A percentile compares a stretch with the other conserved stretches of the same genome.
Conservation (phyloP, 2,888 invertebrate genomes). For the Phortica magna region DNA sequence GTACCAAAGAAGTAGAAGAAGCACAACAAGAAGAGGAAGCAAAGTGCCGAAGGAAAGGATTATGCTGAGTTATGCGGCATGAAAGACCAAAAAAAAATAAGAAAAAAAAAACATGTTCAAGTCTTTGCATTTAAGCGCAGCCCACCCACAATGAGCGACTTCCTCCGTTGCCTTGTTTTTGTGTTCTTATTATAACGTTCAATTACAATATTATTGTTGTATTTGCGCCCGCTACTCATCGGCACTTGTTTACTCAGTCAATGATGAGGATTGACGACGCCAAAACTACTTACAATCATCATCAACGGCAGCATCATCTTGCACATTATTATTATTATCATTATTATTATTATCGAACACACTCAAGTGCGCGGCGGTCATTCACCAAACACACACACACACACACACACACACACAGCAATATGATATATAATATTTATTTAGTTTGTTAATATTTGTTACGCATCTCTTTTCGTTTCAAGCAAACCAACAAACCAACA, state of each 20-base stretch:
- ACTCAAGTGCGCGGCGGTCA: conserved; percentile 7
- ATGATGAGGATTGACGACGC: conserved; percentile 12
- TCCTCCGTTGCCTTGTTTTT: background rate
- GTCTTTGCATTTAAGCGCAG: conserved; percentile 38
- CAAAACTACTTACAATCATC: conserved; percentile 11
- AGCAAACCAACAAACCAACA: conserved; percentile 19
- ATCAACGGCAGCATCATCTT: conserved; percentile 8
- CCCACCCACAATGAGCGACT: conserved; percentile 62
- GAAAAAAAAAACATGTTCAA: background rate
- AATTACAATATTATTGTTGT: background rate
- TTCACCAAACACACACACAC: conserved; percentile 28
- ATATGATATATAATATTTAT: conserved; percentile 56
- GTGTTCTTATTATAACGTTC: background rate
- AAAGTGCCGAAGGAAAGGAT: background rate
- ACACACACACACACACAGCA: background rate
- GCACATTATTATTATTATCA: conserved; percentile 38
- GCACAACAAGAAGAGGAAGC: background rate
- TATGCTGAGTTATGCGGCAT: background rate
- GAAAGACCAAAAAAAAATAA: background rate
- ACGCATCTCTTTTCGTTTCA: conserved; percentile 57
- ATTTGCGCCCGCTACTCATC: background rate
- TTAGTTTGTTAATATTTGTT: conserved; percentile 73
- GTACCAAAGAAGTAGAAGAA: background rate
- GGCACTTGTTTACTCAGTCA: conserved; percentile 13
- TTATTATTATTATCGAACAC: conserved; percentile 20